Evolutionary conservation across 1,140 invertebrate species (phyloP), one percentile per base, ranked within the genome.

Genomic region (Aphelinus atriplicis): DNA sequence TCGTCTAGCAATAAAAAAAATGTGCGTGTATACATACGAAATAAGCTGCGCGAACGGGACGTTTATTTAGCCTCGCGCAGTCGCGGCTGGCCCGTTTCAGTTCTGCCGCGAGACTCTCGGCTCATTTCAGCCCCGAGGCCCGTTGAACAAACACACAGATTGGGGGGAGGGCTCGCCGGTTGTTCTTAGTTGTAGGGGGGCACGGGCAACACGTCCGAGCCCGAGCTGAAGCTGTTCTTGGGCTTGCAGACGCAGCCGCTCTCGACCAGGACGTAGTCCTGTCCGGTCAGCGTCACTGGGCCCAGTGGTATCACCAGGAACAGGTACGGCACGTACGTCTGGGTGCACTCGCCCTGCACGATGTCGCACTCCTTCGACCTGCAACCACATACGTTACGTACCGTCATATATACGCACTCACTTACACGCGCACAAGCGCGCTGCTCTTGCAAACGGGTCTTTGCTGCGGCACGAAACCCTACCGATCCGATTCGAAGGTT

Each of bases 201-300:
- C 47, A 65, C 66, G 7, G 75, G 55, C 50, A 72, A 51, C 7
- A 43, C 50, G 53, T 62, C 71, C 4, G 73, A 69, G 64, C 45
- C 4, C 1, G 48, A 26, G 7, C 7, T 9, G 64, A 53, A 81
- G 10, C 9, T 71, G 42, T 93, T 93, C 86, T 94, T 95, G 9
- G 95, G 95, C 82, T 94, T 92, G 85, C 96, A 97, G 3, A 96
- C 94, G 83, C 96, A 97, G 50, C 96, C 96, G 81, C 94, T 96
- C 84, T 97, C 96, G 3, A 97, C 95, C 42, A 97, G 89, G 5
- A 97, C 95, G 87, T 97, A 97, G 87, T 97, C 96, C 84, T 96
- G 95, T 5, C 94, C 96, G 10, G 95, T 97, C 9, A 97, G 87
- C 7, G 95, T 97, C 4, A 97, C 95, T 1, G 95, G 95, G 1